Evolutionary conservation across 1,140 invertebrate genomes (phyloP), one percentile per base, ranked within the genome.

Genomic region (Sitophilus oryzae): DNA sequence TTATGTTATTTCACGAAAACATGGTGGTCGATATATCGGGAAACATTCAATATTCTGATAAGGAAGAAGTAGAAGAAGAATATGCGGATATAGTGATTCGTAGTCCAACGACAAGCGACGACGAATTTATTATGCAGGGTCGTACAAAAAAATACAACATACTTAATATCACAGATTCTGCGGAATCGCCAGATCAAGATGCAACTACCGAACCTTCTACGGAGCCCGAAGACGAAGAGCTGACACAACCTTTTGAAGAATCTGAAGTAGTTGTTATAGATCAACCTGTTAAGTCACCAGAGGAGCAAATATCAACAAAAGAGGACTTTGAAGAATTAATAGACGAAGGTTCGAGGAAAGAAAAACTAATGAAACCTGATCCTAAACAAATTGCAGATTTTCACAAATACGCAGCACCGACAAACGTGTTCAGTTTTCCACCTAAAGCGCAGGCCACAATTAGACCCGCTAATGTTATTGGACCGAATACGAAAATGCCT

Each of bases 261-360:
- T 78, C 80, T 8, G 79, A 81, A 52, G 77, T 83, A 5, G 78
- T 83, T 0, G 76, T 82, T 2, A 78, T 83, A 0, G 80, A 82
- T 58, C 76, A 79, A 0, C 73, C 71, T 3, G 73, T 74, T 0
- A 79, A 80, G 56, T 81, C 79, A 0, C 79, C 80, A 0, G 79
- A 82, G 49, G 78, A 81, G 42, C 75, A 77, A 18, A 76, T 81
- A 35, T 76, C 79, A 0, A 83, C 82, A 4, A 79, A 81, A 59
- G 78, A 80, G 62, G 79, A 80, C 63, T 81, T 81, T 42, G 74
- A 81, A 40, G 79, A 82, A 56, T 61, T 80, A 1, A 80, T 80
- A 11, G 79, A 80, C 55, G 74, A 77, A 58, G 71, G 78, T 46
- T 73, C 75, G 51, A 68, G 75, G 43, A 73, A 79, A 69, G 76